phyloP scores from a whole-genome alignment of 2,113 vertebrate genomes.

The Gracilinanus agilis region DNA sequence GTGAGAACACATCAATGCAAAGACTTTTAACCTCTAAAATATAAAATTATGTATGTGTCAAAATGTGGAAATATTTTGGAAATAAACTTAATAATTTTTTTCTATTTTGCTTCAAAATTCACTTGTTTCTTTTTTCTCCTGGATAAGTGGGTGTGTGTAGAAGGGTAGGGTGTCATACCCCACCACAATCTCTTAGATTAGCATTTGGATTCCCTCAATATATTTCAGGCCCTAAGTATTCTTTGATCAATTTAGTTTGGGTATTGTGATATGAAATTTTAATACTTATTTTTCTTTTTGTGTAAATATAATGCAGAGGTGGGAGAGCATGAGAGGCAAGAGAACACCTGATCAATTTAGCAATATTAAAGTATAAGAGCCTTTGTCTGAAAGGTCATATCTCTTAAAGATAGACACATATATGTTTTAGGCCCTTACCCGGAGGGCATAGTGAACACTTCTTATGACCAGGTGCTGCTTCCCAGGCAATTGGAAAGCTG shows the following conservation, averaged over 20 bases:
- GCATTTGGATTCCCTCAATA: neutral
- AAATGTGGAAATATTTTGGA: neutral
- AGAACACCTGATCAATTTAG: neutral
- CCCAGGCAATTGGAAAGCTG: neutral
- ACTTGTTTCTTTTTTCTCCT: neutral
- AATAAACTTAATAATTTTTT: neutral
- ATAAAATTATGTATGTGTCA: neutral
- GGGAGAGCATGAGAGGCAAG: neutral
- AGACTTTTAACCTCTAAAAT: neutral
- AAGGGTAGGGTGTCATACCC: neutral
- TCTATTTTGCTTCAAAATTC: neutral
- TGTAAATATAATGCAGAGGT: neutral
- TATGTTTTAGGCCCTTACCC: neutral
- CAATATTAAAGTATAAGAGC: neutral
- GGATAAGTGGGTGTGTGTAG: neutral
- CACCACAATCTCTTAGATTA: neutral
- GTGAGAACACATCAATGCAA: neutral
- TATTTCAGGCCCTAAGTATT: neutral
- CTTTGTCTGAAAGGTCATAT: neutral
- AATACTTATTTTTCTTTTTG: conserved; percentile 1
- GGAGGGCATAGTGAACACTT: neutral
- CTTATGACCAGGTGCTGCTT: neutral
- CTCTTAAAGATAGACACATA: neutral
- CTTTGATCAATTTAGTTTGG: neutral
- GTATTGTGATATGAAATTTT: neutral